Percentiles rank a stretch among this genome's conserved stretches.
Conservation (phyloP, 2,113 vertebrate genomes). For the Sarotherodon lohbergeri region DNA sequence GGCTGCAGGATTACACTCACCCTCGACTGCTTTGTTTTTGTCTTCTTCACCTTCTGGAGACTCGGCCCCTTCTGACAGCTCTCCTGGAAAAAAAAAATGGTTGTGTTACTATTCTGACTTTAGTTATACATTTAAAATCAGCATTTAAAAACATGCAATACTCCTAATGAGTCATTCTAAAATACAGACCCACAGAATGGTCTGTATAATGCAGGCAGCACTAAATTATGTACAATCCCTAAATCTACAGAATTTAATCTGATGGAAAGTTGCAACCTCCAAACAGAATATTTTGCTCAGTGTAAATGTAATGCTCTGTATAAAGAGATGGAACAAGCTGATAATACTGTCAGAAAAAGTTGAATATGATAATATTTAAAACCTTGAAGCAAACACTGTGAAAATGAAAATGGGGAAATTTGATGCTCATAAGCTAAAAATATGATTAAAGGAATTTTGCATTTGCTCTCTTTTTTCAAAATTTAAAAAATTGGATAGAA, state of each 20-base stretch:
- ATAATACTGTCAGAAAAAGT: not conserved
- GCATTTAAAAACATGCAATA: not conserved
- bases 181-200: not conserved
- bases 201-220: not conserved
- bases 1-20: constrained; percentile 39
- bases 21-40: constrained; percentile 39
- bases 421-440: not conserved
- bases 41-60: constrained; percentile 55
- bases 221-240: not conserved
- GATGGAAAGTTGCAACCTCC: not conserved
- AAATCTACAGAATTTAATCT: not conserved
- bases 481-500: not conserved
- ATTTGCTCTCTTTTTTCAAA: not conserved
- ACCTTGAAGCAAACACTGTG: not conserved
- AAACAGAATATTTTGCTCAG: not conserved
- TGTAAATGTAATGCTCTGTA: not conserved
- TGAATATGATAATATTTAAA: not conserved
- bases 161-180: not conserved
- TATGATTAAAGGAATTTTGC: not conserved
- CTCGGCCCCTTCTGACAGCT: constrained; percentile 58
- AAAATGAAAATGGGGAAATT: not conserved
- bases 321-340: not conserved
- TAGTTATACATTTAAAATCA: not conserved
- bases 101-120: not conserved
- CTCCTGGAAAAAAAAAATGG: constrained; percentile 39